Conservation (phyloP, 2,888 invertebrate genomes). For the Myopa testacea region DNA sequence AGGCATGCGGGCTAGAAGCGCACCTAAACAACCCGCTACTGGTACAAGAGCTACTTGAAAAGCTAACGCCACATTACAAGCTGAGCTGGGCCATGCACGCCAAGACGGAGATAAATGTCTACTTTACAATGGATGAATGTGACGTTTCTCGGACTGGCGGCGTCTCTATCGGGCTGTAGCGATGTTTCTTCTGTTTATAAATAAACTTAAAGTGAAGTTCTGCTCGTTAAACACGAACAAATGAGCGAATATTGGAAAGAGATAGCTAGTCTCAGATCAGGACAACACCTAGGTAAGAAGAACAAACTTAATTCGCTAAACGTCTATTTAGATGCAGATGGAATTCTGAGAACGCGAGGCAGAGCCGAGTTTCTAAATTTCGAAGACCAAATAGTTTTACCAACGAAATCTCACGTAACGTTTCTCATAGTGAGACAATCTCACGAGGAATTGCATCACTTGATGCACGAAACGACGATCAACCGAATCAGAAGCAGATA, state of each 20-base stretch:
- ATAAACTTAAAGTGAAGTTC: not conserved
- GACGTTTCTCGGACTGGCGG: not conserved
- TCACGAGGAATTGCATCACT: not conserved
- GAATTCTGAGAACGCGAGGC: not conserved
- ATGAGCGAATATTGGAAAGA: not conserved
- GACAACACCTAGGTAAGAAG: not conserved
- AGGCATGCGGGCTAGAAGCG: no score
- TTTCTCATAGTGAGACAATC: not conserved
- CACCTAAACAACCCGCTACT: no score
- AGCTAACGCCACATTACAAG: not conserved
- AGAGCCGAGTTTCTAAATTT: not conserved
- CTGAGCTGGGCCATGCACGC: no score
- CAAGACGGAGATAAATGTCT: no score
- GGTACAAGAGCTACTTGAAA: not conserved
- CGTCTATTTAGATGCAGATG: not conserved
- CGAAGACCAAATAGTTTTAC: conserved; percentile 3
- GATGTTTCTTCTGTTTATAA: not conserved
- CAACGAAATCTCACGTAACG: conserved; percentile 8
- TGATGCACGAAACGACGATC: no score
- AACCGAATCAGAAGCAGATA: no score
- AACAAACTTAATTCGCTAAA: not conserved
- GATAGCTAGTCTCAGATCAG: not conserved
- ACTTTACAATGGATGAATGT: no score
- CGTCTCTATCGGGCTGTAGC: not conserved
- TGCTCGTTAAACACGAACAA: not conserved